A percentile compares a stretch with the other conserved stretches of the same genome.
These are phyloP conservation scores for Meloidogyne floridensis DNA, from an alignment of 1,140 invertebrate species.

Conservation along the genomic window DNA sequence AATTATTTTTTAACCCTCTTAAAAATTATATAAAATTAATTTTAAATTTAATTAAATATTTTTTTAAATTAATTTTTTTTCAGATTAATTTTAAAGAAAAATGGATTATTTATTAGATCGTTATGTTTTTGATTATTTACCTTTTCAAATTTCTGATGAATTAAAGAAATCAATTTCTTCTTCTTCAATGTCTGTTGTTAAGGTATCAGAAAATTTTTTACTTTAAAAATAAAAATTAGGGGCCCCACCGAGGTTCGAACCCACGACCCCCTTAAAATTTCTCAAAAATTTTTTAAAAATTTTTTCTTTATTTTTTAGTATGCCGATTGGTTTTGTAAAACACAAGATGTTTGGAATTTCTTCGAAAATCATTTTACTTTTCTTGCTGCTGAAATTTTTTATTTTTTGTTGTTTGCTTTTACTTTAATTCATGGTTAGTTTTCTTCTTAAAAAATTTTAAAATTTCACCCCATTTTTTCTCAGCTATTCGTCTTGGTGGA, in stretches of 20 bases:
- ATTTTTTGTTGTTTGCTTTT: constrained; percentile 64
- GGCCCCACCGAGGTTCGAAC: no score
- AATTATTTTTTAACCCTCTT: no score
- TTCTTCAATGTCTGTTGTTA: constrained; percentile 45
- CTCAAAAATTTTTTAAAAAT: background rate
- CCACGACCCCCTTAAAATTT: no score
- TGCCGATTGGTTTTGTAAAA: constrained; percentile 67
- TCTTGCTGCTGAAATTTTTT: constrained; percentile 66
- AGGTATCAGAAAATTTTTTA: constrained; percentile 38
- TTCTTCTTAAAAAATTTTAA: background rate
- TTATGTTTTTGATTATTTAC: constrained; percentile 56
- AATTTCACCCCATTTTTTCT: constrained; percentile 11
- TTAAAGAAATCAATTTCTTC: constrained; percentile 47
- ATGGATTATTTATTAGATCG: constrained; percentile 57
- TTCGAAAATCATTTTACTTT: constrained; percentile 67
- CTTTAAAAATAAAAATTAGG: constrained; percentile 17
- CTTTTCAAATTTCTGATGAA: constrained; percentile 53
- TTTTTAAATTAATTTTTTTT: background rate
- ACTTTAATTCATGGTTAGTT: constrained; percentile 67
- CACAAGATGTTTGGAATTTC: constrained; percentile 66
- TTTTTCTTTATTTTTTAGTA: constrained; percentile 59
- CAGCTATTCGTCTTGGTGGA: constrained; percentile 57
- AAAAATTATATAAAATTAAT: no score
- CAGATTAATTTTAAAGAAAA: background rate
- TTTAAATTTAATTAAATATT: background rate